These are phyloP conservation scores for Trachelus stipa DNA, from an alignment of 2,888 invertebrate genomes.

Conservation along the genomic window DNA sequence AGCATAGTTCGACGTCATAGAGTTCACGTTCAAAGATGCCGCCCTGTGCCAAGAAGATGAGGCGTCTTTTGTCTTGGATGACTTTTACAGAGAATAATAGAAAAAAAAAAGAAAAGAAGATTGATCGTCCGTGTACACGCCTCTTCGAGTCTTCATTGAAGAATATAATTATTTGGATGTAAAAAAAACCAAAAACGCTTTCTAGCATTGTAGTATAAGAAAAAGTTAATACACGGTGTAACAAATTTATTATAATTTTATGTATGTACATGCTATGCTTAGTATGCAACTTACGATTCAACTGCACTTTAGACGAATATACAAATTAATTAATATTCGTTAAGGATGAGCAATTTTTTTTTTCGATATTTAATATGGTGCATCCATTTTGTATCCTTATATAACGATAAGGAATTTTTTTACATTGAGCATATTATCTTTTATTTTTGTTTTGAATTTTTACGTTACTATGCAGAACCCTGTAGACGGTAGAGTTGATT, in stretches of 20 bases:
- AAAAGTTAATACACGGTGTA: neutral
- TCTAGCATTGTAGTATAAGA: neutral
- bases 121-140: neutral
- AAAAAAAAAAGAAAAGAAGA: neutral
- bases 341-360: neutral
- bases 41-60: neutral
- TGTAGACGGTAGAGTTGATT: neutral
- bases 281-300: neutral
- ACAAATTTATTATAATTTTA: neutral
- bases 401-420: neutral
- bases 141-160: neutral
- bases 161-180: neutral
- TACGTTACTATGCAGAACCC: neutral
- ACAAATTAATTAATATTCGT: neutral
- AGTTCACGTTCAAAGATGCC: neutral
- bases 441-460: neutral
- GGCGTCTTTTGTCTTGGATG: neutral
- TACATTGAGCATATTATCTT: neutral
- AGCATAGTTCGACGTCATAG: neutral
- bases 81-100: neutral
- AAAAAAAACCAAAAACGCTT: neutral
- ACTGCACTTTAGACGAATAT: neutral
- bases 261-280: neutral
- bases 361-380: neutral
- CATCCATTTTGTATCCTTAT: neutral